Percentiles rank a stretch among this genome's conserved stretches.
Evolutionary conservation across 1,140 invertebrate genomes (phyloP).

Genomic region (Dreissena polymorpha): DNA sequence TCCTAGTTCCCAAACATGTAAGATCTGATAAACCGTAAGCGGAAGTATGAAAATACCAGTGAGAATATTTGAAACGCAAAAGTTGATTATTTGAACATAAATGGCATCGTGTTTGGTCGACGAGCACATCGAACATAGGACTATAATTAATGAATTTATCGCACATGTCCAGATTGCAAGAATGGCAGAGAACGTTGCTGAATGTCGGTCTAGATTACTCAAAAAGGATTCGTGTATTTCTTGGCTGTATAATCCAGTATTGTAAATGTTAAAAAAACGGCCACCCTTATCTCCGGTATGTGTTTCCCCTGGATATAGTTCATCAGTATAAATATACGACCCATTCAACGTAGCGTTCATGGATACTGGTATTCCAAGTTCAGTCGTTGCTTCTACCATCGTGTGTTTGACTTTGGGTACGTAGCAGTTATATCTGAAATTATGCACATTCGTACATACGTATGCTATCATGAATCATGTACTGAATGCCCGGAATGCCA

Average conservation of each 20-base stretch:
- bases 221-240: constrained; percentile 35
- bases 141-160: constrained; percentile 24
- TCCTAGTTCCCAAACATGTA: constrained; percentile 26
- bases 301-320: too few relatives aligned
- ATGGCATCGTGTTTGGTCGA: not conserved
- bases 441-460: too few relatives aligned
- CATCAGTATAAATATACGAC: too few relatives aligned
- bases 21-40: constrained; percentile 38
- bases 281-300: too few relatives aligned
- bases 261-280: not conserved
- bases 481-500: too few relatives aligned
- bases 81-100: constrained; percentile 33
- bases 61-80: constrained; percentile 29
- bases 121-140: not conserved
- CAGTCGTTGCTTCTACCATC: too few relatives aligned
- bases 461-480: too few relatives aligned
- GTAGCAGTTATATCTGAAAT: too few relatives aligned
- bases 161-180: constrained; percentile 25
- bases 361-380: too few relatives aligned
- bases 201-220: constrained; percentile 11
- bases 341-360: too few relatives aligned
- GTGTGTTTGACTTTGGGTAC: too few relatives aligned
- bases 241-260: constrained; percentile 2
- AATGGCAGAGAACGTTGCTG: not conserved
- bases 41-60: constrained; percentile 36